Evolutionary conservation across 2,113 vertebrate species (phyloP).

Genomic region (Elanoides forficatus): DNA sequence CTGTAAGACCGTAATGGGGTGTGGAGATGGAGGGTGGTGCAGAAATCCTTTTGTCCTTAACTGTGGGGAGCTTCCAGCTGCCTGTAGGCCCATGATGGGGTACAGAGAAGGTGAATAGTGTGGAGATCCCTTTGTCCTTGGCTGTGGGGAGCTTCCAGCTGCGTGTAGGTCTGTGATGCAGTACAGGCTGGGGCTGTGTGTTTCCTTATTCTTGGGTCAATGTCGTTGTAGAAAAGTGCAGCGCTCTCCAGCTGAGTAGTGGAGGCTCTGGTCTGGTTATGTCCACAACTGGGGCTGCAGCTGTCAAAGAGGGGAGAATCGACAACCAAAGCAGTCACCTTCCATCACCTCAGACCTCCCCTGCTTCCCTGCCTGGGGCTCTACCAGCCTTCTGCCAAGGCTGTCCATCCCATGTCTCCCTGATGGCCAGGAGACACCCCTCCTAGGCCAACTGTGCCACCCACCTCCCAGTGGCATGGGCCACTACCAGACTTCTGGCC

Average conservation of each 20-base stretch:
- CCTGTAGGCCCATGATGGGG: background rate
- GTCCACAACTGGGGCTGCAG: background rate
- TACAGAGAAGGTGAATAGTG: too few relatives aligned
- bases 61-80: background rate
- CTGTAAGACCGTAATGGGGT: background rate
- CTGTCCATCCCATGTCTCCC: background rate
- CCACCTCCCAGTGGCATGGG: background rate
- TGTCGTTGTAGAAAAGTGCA: background rate
- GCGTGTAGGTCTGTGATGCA: background rate
- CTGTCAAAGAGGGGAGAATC: background rate
- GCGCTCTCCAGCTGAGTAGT: accelerated
- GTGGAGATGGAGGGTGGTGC: background rate
- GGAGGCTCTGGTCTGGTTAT: background rate
- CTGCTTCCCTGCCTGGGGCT: background rate
- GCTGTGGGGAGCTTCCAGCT: background rate
- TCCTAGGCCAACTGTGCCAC: background rate
- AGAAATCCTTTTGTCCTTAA: background rate
- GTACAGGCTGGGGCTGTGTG: too few relatives aligned
- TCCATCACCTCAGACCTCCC: background rate
- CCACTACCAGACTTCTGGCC: background rate
- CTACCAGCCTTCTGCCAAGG: background rate
- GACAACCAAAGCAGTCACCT: background rate
- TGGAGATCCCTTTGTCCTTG: too few relatives aligned
- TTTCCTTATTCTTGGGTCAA: background rate
- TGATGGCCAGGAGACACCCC: background rate